Evolutionary conservation across 2,113 vertebrate genomes (phyloP).

Genomic region (Erythrolamprus reginae): DNA sequence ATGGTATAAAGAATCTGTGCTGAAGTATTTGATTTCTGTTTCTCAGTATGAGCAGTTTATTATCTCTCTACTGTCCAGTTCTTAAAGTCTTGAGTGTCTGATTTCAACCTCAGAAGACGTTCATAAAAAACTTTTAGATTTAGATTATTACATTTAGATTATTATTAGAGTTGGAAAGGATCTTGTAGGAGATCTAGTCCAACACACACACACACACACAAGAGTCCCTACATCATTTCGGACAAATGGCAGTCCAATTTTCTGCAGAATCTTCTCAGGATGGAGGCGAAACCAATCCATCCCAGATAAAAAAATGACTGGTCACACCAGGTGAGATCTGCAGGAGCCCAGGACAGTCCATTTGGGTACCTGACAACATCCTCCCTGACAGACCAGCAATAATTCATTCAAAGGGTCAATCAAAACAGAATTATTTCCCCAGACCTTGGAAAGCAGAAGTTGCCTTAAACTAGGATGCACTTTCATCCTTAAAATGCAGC

Average conservation of each 20-base stretch:
- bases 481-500: background rate
- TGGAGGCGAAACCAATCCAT: background rate
- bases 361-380: background rate
- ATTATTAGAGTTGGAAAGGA: too few relatives aligned
- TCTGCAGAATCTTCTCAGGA: background rate
- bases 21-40: background rate
- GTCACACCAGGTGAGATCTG: background rate
- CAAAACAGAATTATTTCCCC: background rate
- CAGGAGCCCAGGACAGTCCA: too few relatives aligned
- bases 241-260: too few relatives aligned
- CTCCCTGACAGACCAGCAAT: background rate
- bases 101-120: background rate
- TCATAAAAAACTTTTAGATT: background rate
- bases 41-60: background rate
- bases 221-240: too few relatives aligned
- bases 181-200: too few relatives aligned
- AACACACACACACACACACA: too few relatives aligned
- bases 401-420: background rate
- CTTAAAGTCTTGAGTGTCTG: background rate
- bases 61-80: background rate
- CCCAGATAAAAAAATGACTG: background rate
- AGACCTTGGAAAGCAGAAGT: too few relatives aligned
- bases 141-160: too few relatives aligned
- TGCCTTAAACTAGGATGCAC: too few relatives aligned
- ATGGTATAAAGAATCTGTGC: background rate